Evolutionary conservation across 2,113 vertebrate genomes (phyloP).

Genomic region (Poecile atricapillus): DNA sequence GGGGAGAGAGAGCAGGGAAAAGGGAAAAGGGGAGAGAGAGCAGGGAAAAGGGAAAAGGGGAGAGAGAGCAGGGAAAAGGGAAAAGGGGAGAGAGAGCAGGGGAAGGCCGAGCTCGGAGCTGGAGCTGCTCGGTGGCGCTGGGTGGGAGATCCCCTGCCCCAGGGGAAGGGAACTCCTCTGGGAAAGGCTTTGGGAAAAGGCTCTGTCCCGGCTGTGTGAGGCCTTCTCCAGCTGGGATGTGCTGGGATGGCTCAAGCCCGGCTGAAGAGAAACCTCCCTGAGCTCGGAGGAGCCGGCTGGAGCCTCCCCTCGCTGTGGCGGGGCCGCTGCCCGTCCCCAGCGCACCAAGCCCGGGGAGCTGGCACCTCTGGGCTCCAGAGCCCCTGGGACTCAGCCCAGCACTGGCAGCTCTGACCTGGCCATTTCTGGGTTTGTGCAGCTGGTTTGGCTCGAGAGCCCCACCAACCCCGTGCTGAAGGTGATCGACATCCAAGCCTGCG

Average conservation of each 20-base stretch:
- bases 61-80: background rate
- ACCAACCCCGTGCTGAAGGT: slow-evolving; percentile 91
- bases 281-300: background rate
- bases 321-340: background rate
- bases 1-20: no score
- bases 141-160: background rate
- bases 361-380: background rate
- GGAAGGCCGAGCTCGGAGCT: rapidly evolving
- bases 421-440: slow-evolving; percentile 67
- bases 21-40: no score
- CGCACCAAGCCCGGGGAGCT: background rate
- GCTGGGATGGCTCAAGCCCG: background rate
- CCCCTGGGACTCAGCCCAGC: background rate
- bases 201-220: background rate
- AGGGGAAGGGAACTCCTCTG: background rate
- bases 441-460: slow-evolving; percentile 92
- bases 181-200: background rate
- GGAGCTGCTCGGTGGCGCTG: background rate
- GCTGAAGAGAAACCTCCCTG: background rate
- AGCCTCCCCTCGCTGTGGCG: background rate
- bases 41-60: background rate
- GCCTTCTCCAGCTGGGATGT: background rate
- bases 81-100: no score
- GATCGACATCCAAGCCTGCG: slow-evolving; percentile 84
- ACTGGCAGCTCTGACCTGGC: background rate